Evolutionary conservation across 2,113 vertebrate genomes (phyloP).

Genomic region (Tupaia tana): DNA sequence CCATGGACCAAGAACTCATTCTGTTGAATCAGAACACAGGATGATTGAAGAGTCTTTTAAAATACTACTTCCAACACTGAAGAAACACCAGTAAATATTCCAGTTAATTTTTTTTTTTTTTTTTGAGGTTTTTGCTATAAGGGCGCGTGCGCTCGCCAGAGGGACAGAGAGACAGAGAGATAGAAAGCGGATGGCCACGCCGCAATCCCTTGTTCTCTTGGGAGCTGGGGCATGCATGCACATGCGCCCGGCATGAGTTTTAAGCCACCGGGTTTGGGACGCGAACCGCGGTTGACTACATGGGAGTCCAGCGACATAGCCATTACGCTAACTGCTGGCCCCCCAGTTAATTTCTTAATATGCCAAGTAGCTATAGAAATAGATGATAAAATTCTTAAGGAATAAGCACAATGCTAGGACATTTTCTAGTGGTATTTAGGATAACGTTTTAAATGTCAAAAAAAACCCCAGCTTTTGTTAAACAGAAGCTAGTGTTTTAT

Average conservation of each 20-base stretch:
- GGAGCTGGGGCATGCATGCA: no score
- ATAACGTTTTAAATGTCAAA: background rate
- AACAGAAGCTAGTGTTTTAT: background rate
- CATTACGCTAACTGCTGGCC: no score
- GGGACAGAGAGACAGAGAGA: no score
- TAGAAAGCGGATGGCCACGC: no score
- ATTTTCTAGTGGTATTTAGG: background rate
- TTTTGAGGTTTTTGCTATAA: no score
- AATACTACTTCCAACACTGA: background rate
- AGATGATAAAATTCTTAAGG: conserved; percentile 1
- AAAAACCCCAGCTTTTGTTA: background rate
- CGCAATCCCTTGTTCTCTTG: no score
- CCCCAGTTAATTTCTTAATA: conserved; percentile 11
- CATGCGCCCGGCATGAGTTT: no score
- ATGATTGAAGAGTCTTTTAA: conserved; percentile 6
- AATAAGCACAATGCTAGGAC: background rate
- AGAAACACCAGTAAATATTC: background rate
- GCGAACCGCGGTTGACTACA: no score
- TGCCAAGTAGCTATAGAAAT: background rate
- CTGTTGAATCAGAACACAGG: background rate
- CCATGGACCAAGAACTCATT: background rate
- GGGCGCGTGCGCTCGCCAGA: no score
- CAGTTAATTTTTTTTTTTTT: background rate
- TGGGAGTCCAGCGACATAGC: no score
- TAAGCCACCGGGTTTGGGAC: no score